These are phyloP conservation scores for Eumaeus atala DNA, from an alignment of 1,140 invertebrate species.

Conservation along the genomic window DNA sequence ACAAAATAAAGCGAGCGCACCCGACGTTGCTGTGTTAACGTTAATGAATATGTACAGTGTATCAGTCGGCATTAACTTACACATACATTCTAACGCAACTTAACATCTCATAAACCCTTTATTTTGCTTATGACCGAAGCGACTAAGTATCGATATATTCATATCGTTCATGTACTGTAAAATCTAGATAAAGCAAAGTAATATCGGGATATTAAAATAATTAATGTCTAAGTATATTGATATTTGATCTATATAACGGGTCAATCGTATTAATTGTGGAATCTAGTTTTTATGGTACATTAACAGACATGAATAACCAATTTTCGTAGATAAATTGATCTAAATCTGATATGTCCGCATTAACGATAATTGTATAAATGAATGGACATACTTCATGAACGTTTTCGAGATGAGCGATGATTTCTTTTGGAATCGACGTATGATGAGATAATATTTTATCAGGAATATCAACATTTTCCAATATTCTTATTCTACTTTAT, in stretches of 20 bases:
- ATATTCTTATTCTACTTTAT: too few relatives aligned
- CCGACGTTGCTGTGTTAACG: slow-evolving; percentile 40
- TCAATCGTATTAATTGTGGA: neutral
- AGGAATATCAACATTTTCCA: too few relatives aligned
- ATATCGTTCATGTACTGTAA: slow-evolving; percentile 16
- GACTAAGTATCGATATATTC: slow-evolving; percentile 37
- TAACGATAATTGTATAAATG: slow-evolving; percentile 25
- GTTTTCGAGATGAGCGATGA: neutral
- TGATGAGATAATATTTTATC: too few relatives aligned
- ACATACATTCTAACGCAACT: slow-evolving; percentile 32
- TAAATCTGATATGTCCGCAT: slow-evolving; percentile 39
- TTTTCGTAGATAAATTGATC: slow-evolving; percentile 35
- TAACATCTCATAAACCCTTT: slow-evolving; percentile 14
- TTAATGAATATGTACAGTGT: slow-evolving; percentile 66
- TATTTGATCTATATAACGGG: too few relatives aligned
- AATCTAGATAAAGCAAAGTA: neutral
- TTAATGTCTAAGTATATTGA: too few relatives aligned
- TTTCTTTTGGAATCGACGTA: too few relatives aligned
- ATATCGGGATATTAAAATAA: too few relatives aligned
- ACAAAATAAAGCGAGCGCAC: slow-evolving; percentile 38
- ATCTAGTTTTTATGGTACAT: slow-evolving; percentile 8
- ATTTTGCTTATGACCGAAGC: slow-evolving; percentile 31
- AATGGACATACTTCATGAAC: slow-evolving; percentile 11
- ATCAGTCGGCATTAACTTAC: slow-evolving; percentile 56
- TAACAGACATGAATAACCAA: slow-evolving; percentile 22